Evolutionary conservation across 2,888 invertebrate genomes (phyloP).

Genomic region (Nesidiocoris tenuis): DNA sequence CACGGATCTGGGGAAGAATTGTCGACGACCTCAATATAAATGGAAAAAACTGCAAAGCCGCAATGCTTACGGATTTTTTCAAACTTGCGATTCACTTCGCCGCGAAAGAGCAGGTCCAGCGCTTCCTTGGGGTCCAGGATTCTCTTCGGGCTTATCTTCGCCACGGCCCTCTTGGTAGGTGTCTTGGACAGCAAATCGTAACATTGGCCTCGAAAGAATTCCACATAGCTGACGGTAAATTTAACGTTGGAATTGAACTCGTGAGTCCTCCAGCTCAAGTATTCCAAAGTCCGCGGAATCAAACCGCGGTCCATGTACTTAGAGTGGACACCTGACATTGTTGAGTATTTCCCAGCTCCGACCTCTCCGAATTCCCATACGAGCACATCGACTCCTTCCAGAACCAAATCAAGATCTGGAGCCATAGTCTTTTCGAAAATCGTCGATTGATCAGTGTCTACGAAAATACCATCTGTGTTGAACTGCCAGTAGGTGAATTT

Average conservation of each 20-base stretch:
- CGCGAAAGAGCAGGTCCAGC: slow-evolving; percentile 26
- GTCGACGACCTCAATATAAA: slow-evolving; percentile 4
- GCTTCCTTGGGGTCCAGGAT: neutral
- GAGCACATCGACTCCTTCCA: slow-evolving; percentile 24
- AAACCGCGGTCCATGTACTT: slow-evolving; percentile 4
- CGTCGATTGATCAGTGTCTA: neutral
- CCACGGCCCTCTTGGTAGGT: neutral
- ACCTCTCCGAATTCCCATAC: slow-evolving; percentile 21
- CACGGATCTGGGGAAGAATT: neutral
- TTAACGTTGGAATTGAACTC: neutral
- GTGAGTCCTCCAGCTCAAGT: neutral
- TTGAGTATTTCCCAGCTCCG: slow-evolving; percentile 24
- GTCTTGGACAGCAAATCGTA: slow-evolving; percentile 10
- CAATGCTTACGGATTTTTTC: slow-evolving; percentile 20
- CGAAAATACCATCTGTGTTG: slow-evolving; percentile 28
- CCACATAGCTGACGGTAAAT: slow-evolving; percentile 15
- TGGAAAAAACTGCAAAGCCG: slow-evolving; percentile 16
- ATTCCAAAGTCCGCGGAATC: slow-evolving; percentile 21
- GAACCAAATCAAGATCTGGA: neutral
- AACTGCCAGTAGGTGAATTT: slow-evolving; percentile 23
- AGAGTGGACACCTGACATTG: slow-evolving; percentile 11
- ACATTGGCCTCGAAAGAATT: slow-evolving; percentile 30
- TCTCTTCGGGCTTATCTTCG: neutral
- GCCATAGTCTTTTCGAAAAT: neutral
- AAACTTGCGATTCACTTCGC: slow-evolving; percentile 24